Base-by-base conservation (phyloP, 2,797 vertebrate genomes). In the Poeciliopsis gracilis region DNA sequence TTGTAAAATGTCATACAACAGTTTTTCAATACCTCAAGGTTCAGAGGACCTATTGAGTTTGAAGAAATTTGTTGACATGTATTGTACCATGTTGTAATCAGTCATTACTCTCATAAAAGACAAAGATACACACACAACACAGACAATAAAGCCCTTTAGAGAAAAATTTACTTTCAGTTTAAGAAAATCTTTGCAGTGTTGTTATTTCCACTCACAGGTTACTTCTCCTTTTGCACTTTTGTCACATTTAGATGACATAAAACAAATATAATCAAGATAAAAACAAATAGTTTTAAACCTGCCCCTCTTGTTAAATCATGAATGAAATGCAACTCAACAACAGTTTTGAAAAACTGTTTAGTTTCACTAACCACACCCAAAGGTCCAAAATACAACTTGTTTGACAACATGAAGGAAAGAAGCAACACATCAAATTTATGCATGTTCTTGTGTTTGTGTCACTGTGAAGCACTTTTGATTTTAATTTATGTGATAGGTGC, bases 151-250 rank as follows among this genome's bases (percentile, higher is more conserved):
- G 43, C 67, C 49, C 49, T 36, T 45, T 55, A 72, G 66, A 73
- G 51, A 75, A 84, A 76, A 20, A 67, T 61, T 55, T 41, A 76
- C 25, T 13, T 69, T 38, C 43, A 76, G 2, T 74, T 79, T 36
- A 41, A 71, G 45, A 77, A 18, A n/a, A 30, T 33, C 20, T 6
- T n/a, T 15, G 38, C 38, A 69, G 23, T n/a, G 38, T 23, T 38
- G 18, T 69, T 43, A 43, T n/a, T 5, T 25, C 5, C 10, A 28
- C 53, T 43, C 12, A 43, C 66, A 43, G 2, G 12, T 43, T 43
- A 43, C 41, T 45, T 45, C 25, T 70, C 38, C 12, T 45, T 69
- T 69, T 13, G 38, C 66, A 8, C 43, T 69, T 12, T 69, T 45
- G 38, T 13, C 23, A 69, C 23, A 7, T 12, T 12, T 18, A 43